Conservation (phyloP, 1,140 invertebrate species). For the Drosophila subpulchrella region DNA sequence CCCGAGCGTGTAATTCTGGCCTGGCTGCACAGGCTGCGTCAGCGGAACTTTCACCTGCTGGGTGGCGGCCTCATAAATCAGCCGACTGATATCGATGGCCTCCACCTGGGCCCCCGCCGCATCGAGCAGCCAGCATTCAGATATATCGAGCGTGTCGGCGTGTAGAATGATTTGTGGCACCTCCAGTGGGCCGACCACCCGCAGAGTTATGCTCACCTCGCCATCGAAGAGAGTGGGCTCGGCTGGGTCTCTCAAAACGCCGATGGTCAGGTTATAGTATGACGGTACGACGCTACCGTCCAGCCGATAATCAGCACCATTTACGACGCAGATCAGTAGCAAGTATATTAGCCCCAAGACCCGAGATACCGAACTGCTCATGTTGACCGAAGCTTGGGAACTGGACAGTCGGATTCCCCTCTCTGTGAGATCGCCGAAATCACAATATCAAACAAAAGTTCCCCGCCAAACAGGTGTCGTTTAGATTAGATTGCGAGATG, state of each 20-base stretch:
- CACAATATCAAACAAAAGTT: slow-evolving; percentile 27
- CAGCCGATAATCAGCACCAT: slow-evolving; percentile 55
- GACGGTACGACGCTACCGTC: slow-evolving; percentile 84
- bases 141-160: slow-evolving; percentile 79
- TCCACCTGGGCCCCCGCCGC: slow-evolving; percentile 24
- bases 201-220: slow-evolving; percentile 86
- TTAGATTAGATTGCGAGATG: slow-evolving; percentile 46
- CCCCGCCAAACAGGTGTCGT: slow-evolving; percentile 33
- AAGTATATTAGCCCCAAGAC: slow-evolving; percentile 18
- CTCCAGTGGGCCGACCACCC: slow-evolving; percentile 43
- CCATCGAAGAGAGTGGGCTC: slow-evolving; percentile 86
- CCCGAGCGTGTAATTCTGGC: slow-evolving; percentile 38
- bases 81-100: slow-evolving; percentile 13
- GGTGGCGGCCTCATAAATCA: slow-evolving; percentile 46
- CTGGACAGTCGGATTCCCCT: slow-evolving; percentile 30
- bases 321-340: slow-evolving; percentile 12
- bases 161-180: slow-evolving; percentile 88
- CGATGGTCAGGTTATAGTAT: slow-evolving; percentile 88
- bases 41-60: slow-evolving; percentile 60
- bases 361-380: slow-evolving; percentile 29
- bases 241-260: slow-evolving; percentile 84
- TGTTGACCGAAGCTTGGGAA: slow-evolving; percentile 34
- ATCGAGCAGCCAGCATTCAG: slow-evolving; percentile 28
- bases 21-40: slow-evolving; percentile 3
- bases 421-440: slow-evolving; percentile 1